phyloP scores from a whole-genome alignment of 1,140 invertebrate species.

The Batillaria attramentaria region DNA sequence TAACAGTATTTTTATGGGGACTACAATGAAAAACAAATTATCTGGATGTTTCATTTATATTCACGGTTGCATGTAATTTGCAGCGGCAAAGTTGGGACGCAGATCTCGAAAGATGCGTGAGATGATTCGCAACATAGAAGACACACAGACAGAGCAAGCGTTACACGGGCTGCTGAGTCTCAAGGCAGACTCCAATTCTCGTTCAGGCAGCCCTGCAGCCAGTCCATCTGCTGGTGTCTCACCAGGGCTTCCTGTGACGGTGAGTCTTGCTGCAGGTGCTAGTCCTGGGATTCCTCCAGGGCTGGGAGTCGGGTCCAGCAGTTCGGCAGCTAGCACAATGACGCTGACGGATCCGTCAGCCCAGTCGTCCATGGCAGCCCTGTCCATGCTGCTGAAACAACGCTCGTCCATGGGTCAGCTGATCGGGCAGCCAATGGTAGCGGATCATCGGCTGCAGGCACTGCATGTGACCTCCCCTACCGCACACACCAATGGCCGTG shows the following conservation, averaged over 20 bases:
- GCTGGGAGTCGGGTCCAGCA: conserved; percentile 5
- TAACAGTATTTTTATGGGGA: too few species aligned
- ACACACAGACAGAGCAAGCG: conserved; percentile 71
- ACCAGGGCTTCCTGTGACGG: conserved; percentile 34
- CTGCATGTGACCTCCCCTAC: conserved; percentile 30
- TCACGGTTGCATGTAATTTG: conserved; percentile 11
- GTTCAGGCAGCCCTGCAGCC: conserved; percentile 19
- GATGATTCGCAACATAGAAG: conserved; percentile 70
- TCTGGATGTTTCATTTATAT: background rate
- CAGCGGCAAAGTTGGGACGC: conserved; percentile 71
- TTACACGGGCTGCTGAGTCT: conserved; percentile 70
- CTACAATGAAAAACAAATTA: too few species aligned
- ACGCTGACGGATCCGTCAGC: conserved; percentile 28
- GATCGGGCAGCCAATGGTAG: conserved; percentile 51
- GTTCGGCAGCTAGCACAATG: background rate
- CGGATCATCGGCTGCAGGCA: conserved; percentile 41
- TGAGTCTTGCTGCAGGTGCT: conserved; percentile 37
- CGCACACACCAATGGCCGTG: conserved; percentile 16
- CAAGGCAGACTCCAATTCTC: conserved; percentile 59
- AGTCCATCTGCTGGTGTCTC: conserved; percentile 9
- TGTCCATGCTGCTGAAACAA: conserved; percentile 62
- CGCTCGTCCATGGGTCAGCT: conserved; percentile 41
- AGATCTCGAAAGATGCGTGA: conserved; percentile 71
- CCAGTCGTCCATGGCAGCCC: conserved; percentile 58
- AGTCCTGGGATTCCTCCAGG: conserved; percentile 5